phyloP scores from a whole-genome alignment of 1,140 invertebrate species.

The Venturia canescens region DNA sequence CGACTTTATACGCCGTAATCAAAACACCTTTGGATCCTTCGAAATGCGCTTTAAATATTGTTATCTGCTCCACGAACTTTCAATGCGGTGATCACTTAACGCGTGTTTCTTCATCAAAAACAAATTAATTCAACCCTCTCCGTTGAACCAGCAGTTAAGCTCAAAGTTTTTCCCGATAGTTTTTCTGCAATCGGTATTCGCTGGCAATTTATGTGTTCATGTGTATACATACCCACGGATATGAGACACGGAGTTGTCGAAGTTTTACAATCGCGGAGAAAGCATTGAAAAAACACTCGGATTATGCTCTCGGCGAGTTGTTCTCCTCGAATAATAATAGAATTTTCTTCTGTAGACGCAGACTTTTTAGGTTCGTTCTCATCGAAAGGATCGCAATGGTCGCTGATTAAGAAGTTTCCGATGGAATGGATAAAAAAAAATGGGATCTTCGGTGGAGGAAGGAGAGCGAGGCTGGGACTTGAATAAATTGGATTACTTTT shows the following conservation, averaged over 20 bases:
- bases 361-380: neutral
- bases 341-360: neutral
- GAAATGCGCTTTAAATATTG: neutral
- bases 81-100: neutral
- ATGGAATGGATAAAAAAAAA: too few species aligned
- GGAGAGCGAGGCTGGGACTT: too few species aligned
- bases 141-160: too few species aligned
- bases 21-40: neutral
- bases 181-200: neutral
- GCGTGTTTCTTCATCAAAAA: too few species aligned
- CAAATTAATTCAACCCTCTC: too few species aligned
- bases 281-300: neutral
- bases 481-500: too few species aligned
- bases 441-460: too few species aligned
- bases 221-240: neutral
- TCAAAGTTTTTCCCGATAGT: too few species aligned
- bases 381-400: neutral
- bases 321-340: neutral
- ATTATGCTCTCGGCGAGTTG: neutral
- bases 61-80: neutral
- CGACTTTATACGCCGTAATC: constrained; percentile 6
- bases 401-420: neutral
- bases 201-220: too few species aligned
- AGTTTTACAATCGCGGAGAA: neutral
- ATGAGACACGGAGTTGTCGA: neutral